These are phyloP conservation scores for Coryphaenoides rupestris DNA, from an alignment of 2,113 vertebrate species.

Conservation along the genomic window DNA sequence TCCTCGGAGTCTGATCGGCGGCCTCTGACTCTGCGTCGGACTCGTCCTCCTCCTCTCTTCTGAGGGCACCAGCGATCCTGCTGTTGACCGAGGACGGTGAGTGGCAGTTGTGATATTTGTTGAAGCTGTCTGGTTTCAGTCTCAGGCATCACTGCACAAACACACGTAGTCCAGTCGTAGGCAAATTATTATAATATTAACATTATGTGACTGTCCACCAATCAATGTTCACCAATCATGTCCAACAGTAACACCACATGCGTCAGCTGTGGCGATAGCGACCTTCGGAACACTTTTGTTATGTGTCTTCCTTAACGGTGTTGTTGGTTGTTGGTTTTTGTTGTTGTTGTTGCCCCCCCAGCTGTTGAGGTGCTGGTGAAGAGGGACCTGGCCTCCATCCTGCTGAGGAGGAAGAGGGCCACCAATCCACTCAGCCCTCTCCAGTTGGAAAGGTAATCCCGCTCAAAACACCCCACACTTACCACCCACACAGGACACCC, in stretches of 20 bases:
- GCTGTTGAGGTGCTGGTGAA: constrained; percentile 61
- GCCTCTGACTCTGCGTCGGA: constrained; percentile 27
- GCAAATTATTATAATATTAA: too few species aligned
- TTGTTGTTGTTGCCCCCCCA: constrained; percentile 13
- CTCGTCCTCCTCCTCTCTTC: constrained; percentile 39
- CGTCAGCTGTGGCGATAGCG: too few species aligned
- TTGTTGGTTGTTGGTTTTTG: too few species aligned
- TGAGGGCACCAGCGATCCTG: constrained; percentile 51
- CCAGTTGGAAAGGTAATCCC: constrained; percentile 69
- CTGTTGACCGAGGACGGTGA: neutral
- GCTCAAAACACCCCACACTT: neutral
- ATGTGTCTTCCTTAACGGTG: neutral
- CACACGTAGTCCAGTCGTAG: too few species aligned
- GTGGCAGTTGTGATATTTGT: too few species aligned
- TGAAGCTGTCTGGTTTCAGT: too few species aligned
- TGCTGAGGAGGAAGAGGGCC: constrained; percentile 65
- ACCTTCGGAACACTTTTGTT: neutral
- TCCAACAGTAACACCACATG: too few species aligned
- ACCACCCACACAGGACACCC: neutral
- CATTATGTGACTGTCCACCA: too few species aligned
- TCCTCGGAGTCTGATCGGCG: constrained; percentile 44
- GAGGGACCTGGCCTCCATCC: constrained; percentile 63
- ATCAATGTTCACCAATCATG: too few species aligned
- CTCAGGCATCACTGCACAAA: too few species aligned
- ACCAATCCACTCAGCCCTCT: constrained; percentile 45